Conservation (phyloP, 1,140 invertebrate genomes). For the Anadara kagoshimensis region DNA sequence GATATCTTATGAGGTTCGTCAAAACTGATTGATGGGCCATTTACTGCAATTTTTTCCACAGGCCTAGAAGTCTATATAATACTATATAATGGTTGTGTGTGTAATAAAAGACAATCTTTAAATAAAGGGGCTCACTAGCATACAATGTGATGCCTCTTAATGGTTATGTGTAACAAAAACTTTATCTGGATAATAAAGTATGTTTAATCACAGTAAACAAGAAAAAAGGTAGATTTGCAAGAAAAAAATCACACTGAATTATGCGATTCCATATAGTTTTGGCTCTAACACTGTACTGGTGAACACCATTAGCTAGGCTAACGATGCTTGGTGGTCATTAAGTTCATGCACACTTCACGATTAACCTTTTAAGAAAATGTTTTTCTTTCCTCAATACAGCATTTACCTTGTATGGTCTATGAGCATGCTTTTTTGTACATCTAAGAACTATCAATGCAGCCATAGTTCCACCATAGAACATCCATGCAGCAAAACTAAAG, state of each 20-base stretch:
- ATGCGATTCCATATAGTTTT: not conserved
- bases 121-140: no score
- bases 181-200: not conserved
- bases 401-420: slow-evolving; percentile 83
- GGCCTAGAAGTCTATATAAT: no score
- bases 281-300: not conserved
- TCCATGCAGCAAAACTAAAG: slow-evolving; percentile 68
- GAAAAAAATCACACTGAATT: no score
- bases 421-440: slow-evolving; percentile 80
- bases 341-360: not conserved
- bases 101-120: no score
- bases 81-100: no score
- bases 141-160: no score
- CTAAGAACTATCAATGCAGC: slow-evolving; percentile 84
- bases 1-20: no score
- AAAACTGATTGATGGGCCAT: not conserved
- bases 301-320: not conserved
- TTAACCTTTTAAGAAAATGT: no score
- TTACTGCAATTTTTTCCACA: not conserved
- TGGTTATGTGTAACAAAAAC: not conserved
- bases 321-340: not conserved
- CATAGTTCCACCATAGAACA: slow-evolving; percentile 80
- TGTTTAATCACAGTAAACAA: no score
- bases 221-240: no score
- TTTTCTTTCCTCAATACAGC: not conserved